Base-by-base conservation (phyloP, 2,113 vertebrate species). In the Laterallus jamaicensis region DNA sequence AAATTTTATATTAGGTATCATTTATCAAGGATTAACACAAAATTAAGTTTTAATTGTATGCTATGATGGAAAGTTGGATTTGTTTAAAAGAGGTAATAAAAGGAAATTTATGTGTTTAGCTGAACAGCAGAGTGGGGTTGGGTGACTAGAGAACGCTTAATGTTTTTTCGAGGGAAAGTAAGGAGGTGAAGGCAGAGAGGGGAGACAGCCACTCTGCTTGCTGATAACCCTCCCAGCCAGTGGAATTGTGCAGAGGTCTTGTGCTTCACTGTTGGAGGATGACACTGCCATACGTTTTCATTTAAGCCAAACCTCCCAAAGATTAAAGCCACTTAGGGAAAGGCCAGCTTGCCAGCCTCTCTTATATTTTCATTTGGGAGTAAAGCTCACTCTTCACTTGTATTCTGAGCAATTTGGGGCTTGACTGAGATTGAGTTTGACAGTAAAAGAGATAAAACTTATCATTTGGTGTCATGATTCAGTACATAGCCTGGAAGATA, bases 381-480 rank as follows among this genome's bases (percentile, higher is more conserved):
- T 11, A 73, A 63, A 87, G 70, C 84, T 89, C 64, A 35, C 78
- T 82, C 83, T 59, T 92, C 83, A 49, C 92, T 92, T 68, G 55
- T 42, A 54, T 95, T 86, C 73, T 82, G 82, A 62, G 88, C 95
- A 96, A 96, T 98, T 96, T 97, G 86, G 91, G 73, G 66, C 90
- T 96, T 95, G 86, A 95, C 93, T 90, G 95, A 94, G 96, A 98
- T 97, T 96, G 95, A 97, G 91, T 92, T 97, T 98, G 97, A 98
- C 98, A 98, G 96, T 94, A 97, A 96, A 97, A 97, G 92, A 97
- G 96, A 95, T 97, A 97, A 97, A 97, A 88, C 79, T 92, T 97
- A 98, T 97, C 97, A 69, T 97, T 96, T 97, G 97, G 97, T 97
- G 97, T 95, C 92, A 91, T 89, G 95, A 98, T 97, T 97, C 96